phyloP scores from a whole-genome alignment of 2,797 vertebrate genomes.

The Bradypodion pumilum region DNA sequence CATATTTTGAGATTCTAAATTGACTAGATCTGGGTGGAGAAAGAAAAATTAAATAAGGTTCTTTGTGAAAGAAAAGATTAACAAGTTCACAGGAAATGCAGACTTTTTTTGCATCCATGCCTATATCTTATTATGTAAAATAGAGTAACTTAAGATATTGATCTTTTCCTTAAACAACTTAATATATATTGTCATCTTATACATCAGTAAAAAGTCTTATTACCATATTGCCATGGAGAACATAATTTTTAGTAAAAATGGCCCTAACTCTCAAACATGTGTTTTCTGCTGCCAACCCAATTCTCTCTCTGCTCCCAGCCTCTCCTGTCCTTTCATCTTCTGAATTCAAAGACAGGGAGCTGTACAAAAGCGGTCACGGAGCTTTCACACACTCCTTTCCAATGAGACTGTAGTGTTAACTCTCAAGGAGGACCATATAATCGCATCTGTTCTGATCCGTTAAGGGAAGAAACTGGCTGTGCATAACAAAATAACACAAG shows the following conservation, averaged over 20 bases:
- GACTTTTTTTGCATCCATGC: slow-evolving; percentile 19
- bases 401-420: slow-evolving; percentile 21
- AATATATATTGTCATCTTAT: background rate
- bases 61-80: slow-evolving; percentile 27
- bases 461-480: slow-evolving; percentile 30
- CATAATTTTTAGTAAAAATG: slow-evolving; percentile 17
- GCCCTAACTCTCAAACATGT: background rate
- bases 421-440: slow-evolving; percentile 28
- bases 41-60: slow-evolving; percentile 38
- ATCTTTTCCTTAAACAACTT: slow-evolving; percentile 17
- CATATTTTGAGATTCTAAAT: slow-evolving; percentile 41
- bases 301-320: background rate
- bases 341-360: slow-evolving; percentile 30
- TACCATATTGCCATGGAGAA: background rate
- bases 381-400: slow-evolving; percentile 20
- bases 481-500: slow-evolving; percentile 35
- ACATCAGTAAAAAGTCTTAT: background rate
- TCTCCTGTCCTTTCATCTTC: slow-evolving; percentile 20
- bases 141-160: slow-evolving; percentile 26
- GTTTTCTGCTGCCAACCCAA: slow-evolving; percentile 10
- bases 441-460: slow-evolving; percentile 29
- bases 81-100: slow-evolving; percentile 26
- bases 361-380: slow-evolving; percentile 29
- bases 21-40: background rate
- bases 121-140: slow-evolving; percentile 46